Base-by-base conservation (phyloP, 2,888 invertebrate species). In the Orthonevra nobilis region DNA sequence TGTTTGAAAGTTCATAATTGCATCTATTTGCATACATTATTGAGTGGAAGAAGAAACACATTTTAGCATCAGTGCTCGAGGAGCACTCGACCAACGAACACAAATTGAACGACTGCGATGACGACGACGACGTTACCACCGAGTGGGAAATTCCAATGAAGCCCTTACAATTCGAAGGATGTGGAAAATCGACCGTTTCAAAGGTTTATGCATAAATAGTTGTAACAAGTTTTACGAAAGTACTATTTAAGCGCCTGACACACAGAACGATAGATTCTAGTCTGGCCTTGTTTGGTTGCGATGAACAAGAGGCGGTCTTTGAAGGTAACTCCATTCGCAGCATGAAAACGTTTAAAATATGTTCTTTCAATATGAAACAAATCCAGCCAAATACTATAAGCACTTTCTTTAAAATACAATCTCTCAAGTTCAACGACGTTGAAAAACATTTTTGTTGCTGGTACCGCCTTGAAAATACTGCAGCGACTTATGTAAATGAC, bases 11-110 rank as follows among this genome's bases (percentile, higher is more conserved):
- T 81, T 81, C 79, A 81, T 81, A 81, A 81, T 81, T 81, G 73
- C 79, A 81, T 81, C 73, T 73, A 81, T 81, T 81, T 81, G 73
- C 79, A 81, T 81, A 81, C 50, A 81, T 81, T 81, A 79, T 72
- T 72, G 77, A 79, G 72, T 66, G 60, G 72, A 60, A 72, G 52
- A 72, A 70, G 64, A 61, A 72, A 72, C 32, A 63, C 75, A 64
- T 58, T 54, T 54, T 19, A 54, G 44, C 26, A 36, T 4, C 28
- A 34, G 7, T 26, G 20, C 26, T 20, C 14, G 40, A 28, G 10
- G 12, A 50, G 3, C 23, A 5, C 23, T 5, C 40, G 14, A 17
- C 20, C 26, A 50, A 14, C 36, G 30, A 52, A 38, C n/a, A 12
- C 60, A 40, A 63, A 64, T 56, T 64, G 63, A 64, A n/a, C n/a